These are phyloP conservation scores for Galaxea fascicularis DNA, from an alignment of 92 coral and sea anemone genomes.

Conservation along the genomic window DNA sequence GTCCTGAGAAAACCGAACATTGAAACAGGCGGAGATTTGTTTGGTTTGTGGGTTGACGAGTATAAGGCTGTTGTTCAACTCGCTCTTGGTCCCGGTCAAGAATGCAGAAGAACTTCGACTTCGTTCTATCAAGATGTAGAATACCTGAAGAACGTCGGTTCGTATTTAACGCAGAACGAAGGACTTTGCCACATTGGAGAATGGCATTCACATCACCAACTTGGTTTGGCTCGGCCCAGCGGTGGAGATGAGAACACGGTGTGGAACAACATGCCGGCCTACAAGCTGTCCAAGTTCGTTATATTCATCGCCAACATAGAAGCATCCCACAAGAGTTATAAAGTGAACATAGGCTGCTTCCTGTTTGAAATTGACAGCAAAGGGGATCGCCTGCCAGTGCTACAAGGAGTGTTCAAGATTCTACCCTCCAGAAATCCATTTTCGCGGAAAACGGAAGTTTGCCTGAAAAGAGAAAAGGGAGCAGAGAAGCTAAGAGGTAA, in stretches of 20 bases:
- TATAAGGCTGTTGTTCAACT: constrained; percentile 83
- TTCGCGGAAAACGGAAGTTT: background rate
- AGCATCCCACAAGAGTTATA: background rate
- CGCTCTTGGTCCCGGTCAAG: constrained; percentile 87
- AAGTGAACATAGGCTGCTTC: constrained; percentile 65
- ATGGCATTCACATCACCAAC: constrained; percentile 96
- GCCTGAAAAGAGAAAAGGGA: background rate
- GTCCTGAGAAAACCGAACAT: constrained; percentile 64
- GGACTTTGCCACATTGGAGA: constrained; percentile 96
- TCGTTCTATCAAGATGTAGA: constrained; percentile 88
- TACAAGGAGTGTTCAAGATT: constrained; percentile 43
- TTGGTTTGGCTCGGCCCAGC: constrained; percentile 79
- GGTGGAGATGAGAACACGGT: constrained; percentile 90
- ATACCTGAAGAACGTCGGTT: constrained; percentile 75
- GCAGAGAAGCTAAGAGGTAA: background rate
- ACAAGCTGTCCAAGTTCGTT: constrained; percentile 72
- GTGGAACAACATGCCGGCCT: constrained; percentile 86
- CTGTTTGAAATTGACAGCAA: constrained; percentile 57
- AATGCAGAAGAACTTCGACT: constrained; percentile 57
- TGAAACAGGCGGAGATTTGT: constrained; percentile 95
- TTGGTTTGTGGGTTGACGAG: constrained; percentile 90
- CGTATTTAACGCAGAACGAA: constrained; percentile 64
- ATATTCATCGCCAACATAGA: constrained; percentile 85
- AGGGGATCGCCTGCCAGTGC: constrained; percentile 50
- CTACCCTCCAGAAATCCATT: constrained; percentile 52